Conservation (phyloP, 2,888 invertebrate species). For the Ochropleura plecta region DNA sequence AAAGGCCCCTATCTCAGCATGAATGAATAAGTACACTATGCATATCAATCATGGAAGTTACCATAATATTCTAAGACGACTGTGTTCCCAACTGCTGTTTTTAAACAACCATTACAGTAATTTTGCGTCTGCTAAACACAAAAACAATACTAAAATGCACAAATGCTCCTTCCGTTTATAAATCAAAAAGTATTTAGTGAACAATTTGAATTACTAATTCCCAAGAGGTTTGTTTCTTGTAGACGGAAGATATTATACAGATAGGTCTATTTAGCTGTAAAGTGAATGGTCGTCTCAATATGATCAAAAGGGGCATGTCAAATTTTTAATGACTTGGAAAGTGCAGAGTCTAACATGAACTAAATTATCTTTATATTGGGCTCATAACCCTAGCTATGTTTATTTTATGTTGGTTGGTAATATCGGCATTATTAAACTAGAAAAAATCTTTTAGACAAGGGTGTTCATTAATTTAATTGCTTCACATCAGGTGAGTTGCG, state of each 20-base stretch:
- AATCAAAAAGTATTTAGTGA: slow-evolving; percentile 79
- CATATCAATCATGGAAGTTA: background rate
- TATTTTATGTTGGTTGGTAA: background rate
- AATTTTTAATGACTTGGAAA: background rate
- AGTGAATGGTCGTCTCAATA: background rate
- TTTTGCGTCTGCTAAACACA: slow-evolving; percentile 39
- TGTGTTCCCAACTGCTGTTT: slow-evolving; percentile 17
- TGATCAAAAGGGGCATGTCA: background rate
- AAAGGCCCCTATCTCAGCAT: too few species aligned
- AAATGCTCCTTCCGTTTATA: slow-evolving; percentile 62
- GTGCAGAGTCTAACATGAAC: background rate
- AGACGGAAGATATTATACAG: slow-evolving; percentile 9
- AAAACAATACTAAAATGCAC: slow-evolving; percentile 63
- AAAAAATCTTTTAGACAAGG: too few species aligned
- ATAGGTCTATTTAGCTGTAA: background rate
- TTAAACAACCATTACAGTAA: slow-evolving; percentile 48
- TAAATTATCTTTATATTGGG: background rate
- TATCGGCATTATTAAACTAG: background rate
- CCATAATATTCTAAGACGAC: slow-evolving; percentile 15
- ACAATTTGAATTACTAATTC: slow-evolving; percentile 82
- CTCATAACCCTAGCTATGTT: background rate
- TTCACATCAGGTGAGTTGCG: too few species aligned
- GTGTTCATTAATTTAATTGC: too few species aligned
- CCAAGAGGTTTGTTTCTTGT: slow-evolving; percentile 60
- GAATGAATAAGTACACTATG: too few species aligned